Conservation (phyloP, 1,140 invertebrate species). For the Solenopsis fugax region DNA sequence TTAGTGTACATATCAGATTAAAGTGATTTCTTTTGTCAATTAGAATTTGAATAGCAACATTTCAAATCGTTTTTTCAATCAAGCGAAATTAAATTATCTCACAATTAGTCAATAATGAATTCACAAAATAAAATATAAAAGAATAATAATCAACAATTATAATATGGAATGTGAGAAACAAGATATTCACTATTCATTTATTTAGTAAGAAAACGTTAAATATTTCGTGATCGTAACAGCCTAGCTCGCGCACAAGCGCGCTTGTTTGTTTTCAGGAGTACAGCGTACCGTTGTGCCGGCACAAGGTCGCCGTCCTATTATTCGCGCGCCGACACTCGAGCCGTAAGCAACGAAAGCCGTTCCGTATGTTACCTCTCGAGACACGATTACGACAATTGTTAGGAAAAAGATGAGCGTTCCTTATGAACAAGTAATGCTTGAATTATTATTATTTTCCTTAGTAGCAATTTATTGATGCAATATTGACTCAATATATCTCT, state of each 20-base stretch:
- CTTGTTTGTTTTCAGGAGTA: constrained; percentile 16
- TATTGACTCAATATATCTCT: no score
- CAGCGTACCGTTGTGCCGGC: background rate
- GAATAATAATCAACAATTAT: background rate
- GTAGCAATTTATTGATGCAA: no score
- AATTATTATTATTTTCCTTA: background rate
- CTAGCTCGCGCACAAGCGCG: background rate
- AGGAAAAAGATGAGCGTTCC: background rate
- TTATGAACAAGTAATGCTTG: background rate
- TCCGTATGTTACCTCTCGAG: constrained; percentile 7
- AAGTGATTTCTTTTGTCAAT: background rate
- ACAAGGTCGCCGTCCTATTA: constrained; percentile 10
- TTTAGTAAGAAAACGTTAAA: background rate
- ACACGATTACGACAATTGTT: background rate
- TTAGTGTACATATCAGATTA: no score
- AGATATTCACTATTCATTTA: background rate
- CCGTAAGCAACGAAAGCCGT: background rate
- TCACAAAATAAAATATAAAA: background rate
- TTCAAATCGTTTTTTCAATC: background rate
- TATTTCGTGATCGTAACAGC: background rate
- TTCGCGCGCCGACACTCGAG: background rate
- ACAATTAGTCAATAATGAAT: background rate
- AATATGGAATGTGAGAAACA: background rate
- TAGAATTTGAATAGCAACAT: background rate
- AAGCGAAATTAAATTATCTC: background rate